Conservation (phyloP, 2,888 invertebrate species). For the Chouioia cunea region DNA sequence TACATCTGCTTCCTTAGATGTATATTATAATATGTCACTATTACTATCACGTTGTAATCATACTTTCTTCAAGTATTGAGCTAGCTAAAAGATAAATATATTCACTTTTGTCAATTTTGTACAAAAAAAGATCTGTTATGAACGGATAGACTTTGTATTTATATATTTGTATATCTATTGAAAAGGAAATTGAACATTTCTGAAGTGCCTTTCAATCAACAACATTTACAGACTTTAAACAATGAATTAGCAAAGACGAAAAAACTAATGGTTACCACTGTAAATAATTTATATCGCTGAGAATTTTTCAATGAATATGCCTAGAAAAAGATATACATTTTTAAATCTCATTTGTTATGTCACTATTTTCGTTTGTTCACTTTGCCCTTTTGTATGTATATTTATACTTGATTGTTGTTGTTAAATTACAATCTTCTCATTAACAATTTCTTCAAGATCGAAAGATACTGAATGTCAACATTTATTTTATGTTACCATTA, state of each 20-base stretch:
- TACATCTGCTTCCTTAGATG: constrained; percentile 34
- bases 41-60: constrained; percentile 29
- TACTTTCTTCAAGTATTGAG: constrained; percentile 34
- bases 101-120: constrained; percentile 38
- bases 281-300: constrained; percentile 39
- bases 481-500: constrained; percentile 14
- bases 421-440: too few species aligned
- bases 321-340: constrained; percentile 31
- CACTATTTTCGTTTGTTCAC: too few species aligned
- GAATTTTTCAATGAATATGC: constrained; percentile 24
- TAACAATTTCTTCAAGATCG: too few species aligned
- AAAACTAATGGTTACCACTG: constrained; percentile 35
- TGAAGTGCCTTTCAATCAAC: constrained; percentile 42
- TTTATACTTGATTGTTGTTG: constrained; percentile 21
- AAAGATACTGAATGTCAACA: constrained; percentile 26
- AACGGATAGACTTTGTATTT: constrained; percentile 32
- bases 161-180: constrained; percentile 20
- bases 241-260: constrained; percentile 7
- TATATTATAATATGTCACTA: constrained; percentile 22
- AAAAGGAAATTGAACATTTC: constrained; percentile 31
- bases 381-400: too few species aligned
- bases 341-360: constrained; percentile 4
- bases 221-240: constrained; percentile 24
- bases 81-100: constrained; percentile 31
- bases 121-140: constrained; percentile 29